Percentiles rank a stretch among this genome's conserved stretches.
Conservation (phyloP, 2,113 vertebrate genomes). For the Bubalus kerabau region DNA sequence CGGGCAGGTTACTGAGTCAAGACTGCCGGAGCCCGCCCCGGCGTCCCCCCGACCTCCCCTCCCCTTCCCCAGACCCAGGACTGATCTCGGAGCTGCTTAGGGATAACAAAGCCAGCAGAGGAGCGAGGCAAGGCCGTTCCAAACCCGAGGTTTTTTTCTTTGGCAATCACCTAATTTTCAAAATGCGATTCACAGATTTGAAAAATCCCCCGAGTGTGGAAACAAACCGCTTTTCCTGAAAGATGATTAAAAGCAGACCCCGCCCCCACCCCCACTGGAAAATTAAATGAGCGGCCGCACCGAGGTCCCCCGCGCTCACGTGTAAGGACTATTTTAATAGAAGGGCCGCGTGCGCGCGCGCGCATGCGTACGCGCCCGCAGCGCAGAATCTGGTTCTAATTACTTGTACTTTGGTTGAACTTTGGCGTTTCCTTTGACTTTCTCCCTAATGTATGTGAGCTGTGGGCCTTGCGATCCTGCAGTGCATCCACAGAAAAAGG, state of each 20-base stretch:
- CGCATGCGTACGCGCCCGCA: slow-evolving; percentile 47
- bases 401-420: slow-evolving; percentile 94
- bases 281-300: slow-evolving; percentile 74
- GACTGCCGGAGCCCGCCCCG: slow-evolving; percentile 72
- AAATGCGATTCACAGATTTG: slow-evolving; percentile 73
- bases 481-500: slow-evolving; percentile 76
- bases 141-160: slow-evolving; percentile 61
- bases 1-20: slow-evolving; percentile 84
- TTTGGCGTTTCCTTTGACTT: slow-evolving; percentile 92
- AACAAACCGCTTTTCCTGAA: slow-evolving; percentile 75
- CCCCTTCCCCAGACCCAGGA: slow-evolving; percentile 54
- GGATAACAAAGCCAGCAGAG: slow-evolving; percentile 72
- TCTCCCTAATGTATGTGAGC: slow-evolving; percentile 86
- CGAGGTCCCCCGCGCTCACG: slow-evolving; percentile 48
- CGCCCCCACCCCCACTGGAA: slow-evolving; percentile 72
- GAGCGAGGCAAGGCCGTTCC: slow-evolving; percentile 59
- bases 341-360: slow-evolving; percentile 67
- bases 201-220: slow-evolving; percentile 72
- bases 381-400: slow-evolving; percentile 89
- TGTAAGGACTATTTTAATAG: slow-evolving; percentile 82
- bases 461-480: slow-evolving; percentile 83
- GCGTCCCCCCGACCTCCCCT: slow-evolving; percentile 71
- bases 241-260: slow-evolving; percentile 83
- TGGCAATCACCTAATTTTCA: slow-evolving; percentile 63
- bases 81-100: slow-evolving; percentile 32